These are phyloP conservation scores for Palythoa grandis DNA, from an alignment of 92 coral and sea anemone species.

Conservation along the genomic window DNA sequence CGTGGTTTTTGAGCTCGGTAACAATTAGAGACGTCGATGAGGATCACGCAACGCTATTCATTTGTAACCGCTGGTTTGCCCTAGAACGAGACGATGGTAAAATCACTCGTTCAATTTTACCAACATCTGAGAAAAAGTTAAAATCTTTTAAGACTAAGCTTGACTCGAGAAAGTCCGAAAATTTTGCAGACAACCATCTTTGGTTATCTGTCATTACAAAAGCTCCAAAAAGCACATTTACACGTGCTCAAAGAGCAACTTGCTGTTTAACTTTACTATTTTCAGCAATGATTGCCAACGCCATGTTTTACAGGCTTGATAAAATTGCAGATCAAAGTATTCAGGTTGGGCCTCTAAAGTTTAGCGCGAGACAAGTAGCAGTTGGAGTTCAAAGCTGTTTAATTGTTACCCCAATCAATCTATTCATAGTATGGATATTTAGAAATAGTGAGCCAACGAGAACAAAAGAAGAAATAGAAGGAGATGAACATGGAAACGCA, in stretches of 20 bases:
- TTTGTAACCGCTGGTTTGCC: constrained; percentile 74
- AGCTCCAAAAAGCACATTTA: constrained; percentile 72
- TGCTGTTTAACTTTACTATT: constrained; percentile 70
- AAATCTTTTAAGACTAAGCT: constrained; percentile 60
- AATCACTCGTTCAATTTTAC: constrained; percentile 61
- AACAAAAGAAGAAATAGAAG: not conserved
- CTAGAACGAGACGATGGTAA: constrained; percentile 72
- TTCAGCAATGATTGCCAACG: constrained; percentile 85
- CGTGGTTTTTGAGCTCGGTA: constrained; percentile 68
- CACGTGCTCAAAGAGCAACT: constrained; percentile 82
- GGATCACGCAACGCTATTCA: constrained; percentile 52
- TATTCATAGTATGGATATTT: constrained; percentile 67
- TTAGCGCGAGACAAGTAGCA: constrained; percentile 73
- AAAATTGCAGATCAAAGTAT: constrained; percentile 68
- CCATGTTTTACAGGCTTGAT: constrained; percentile 75
- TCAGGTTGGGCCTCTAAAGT: constrained; percentile 83
- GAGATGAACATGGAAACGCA: not conserved
- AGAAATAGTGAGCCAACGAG: constrained; percentile 53
- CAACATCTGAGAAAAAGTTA: constrained; percentile 46
- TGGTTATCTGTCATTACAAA: constrained; percentile 86
- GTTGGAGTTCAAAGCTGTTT: constrained; percentile 76
- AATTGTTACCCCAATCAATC: constrained; percentile 74
- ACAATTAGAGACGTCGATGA: constrained; percentile 50
- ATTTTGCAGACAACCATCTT: constrained; percentile 75
- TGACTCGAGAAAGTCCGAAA: constrained; percentile 54